Evolutionary conservation across 2,888 invertebrate species (phyloP).

Genomic region (Nomada ruficornis): DNA sequence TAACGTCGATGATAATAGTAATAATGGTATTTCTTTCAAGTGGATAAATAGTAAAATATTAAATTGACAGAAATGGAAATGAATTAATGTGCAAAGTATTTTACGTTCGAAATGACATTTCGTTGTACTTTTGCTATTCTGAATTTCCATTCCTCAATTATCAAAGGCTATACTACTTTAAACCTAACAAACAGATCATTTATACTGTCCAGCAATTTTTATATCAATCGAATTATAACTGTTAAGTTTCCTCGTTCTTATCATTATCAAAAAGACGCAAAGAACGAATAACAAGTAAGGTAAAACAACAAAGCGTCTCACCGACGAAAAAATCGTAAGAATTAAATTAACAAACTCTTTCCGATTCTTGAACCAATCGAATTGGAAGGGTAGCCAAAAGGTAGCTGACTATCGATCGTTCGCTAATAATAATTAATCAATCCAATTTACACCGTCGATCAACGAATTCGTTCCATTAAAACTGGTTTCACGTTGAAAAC

Average conservation of each 20-base stretch:
- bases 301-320: no score
- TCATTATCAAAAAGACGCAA: background rate
- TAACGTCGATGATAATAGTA: no score
- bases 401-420: constrained; percentile 9
- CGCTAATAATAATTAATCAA: background rate
- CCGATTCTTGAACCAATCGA: background rate
- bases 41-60: no score
- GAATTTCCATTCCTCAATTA: background rate
- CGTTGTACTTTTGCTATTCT: background rate
- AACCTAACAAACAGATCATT: background rate
- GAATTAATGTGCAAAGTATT: background rate
- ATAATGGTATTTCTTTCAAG: no score
- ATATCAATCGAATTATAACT: background rate
- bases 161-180: background rate
- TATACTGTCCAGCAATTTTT: constrained; percentile 1
- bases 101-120: background rate
- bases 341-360: no score
- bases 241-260: background rate
- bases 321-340: no score
- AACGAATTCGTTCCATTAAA: constrained; percentile 25
- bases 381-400: constrained; percentile 5
- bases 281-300: no score
- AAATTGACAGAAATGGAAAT: no score
- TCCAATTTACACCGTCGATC: constrained; percentile 2
- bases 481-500: background rate